Base-by-base conservation (phyloP, 2,113 vertebrate species). In the Sminthopsis crassicaudata region DNA sequence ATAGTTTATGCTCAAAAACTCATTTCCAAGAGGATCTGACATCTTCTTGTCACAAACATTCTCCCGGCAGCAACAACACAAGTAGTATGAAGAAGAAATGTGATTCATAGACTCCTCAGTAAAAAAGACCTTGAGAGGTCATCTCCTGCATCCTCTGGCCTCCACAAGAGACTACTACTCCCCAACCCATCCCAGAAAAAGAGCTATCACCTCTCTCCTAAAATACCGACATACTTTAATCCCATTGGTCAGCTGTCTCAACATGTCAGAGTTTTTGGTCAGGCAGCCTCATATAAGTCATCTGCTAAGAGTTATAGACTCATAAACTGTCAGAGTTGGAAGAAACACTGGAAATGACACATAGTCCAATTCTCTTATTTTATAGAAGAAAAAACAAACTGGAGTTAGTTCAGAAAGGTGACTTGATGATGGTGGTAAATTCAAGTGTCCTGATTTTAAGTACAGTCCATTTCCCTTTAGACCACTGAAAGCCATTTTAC, bases 1-100 rank as follows among this genome's bases (percentile, higher is more conserved):
- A 90, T 93, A 27, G 95, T 92, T 97, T 94, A 96, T 95, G 96
- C 91, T 91, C 90, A 50, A 55, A 96, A 84, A 67, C 92, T 96
- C 94, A 92, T 95, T 97, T 95, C 95, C 55, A 89, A 91, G 91
- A 91, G 52, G 91, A 91, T 54, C 53, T 89, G 90, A 95, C 95
- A 90, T 90, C 95, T 95, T 91, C 94, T 67, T 95, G 90, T 93
- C n/a, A 1, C 67, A 93, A 92, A 93, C 91, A 23, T n/a, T 84
- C 67, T 23, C 55, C 93, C 91, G 95, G 94, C 89, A 1, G 95
- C 0, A 0, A 95, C 91, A 94, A 95, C 93, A 53, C 84, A 93
- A 48, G 93, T 30, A 89, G 93, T 91, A 76, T 22, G 1, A 1
- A 0, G 0, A 97, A 55, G 27, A 93, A 60, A 57, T 46, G 89